Evolutionary conservation across 2,888 invertebrate genomes (phyloP).

Genomic region (Lepetodrilus schrolli): DNA sequence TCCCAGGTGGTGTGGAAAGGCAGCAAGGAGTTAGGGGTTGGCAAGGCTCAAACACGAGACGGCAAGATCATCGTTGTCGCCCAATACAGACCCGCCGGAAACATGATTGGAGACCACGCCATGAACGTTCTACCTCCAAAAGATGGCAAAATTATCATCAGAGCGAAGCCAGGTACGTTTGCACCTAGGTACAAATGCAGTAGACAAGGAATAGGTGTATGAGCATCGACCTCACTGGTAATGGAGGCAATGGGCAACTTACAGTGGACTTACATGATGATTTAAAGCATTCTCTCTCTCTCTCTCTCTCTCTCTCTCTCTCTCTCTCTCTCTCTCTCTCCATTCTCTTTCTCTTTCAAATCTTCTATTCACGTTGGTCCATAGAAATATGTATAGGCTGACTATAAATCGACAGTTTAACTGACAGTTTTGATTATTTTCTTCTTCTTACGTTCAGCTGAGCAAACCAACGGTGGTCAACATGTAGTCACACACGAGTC

Average conservation of each 20-base stretch:
- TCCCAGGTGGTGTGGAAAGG: conserved; percentile 89
- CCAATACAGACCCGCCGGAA: conserved; percentile 93
- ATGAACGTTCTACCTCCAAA: conserved; percentile 80
- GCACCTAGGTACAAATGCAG: background rate
- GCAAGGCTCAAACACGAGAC: conserved; percentile 83
- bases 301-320: background rate
- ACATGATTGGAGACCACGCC: conserved; percentile 84
- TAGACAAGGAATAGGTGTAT: no score
- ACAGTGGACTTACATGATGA: background rate
- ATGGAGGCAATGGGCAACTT: no score
- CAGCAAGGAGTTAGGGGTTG: conserved; percentile 85
- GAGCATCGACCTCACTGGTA: no score
- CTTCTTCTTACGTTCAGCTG: no score
- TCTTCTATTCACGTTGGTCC: no score
- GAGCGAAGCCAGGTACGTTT: background rate
- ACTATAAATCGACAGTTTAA: no score
- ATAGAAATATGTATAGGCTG: no score
- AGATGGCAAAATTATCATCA: conserved; percentile 12
- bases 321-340: background rate
- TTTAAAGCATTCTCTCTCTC: background rate
- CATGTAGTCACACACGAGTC: no score
- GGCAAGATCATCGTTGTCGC: conserved; percentile 88
- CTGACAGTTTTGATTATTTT: no score
- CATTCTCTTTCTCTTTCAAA: background rate
- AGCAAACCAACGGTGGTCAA: no score